These are phyloP conservation scores for Riptortus pedestris DNA, from an alignment of 1,140 invertebrate genomes.

Conservation along the genomic window DNA sequence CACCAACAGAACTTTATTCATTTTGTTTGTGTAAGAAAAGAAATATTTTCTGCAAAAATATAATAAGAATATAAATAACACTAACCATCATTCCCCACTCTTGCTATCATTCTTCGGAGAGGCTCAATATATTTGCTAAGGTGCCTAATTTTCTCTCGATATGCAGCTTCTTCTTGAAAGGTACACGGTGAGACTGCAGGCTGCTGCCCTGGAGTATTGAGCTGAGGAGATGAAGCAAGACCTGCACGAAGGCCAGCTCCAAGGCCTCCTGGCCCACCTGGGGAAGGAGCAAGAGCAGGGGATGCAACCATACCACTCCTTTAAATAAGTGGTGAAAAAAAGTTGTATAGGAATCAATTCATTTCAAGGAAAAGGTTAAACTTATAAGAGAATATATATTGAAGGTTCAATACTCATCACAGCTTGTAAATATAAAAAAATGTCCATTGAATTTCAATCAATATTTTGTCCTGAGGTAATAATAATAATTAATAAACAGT, in stretches of 20 bases:
- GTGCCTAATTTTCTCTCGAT: slow-evolving; percentile 82
- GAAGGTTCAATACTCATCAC: too few species aligned
- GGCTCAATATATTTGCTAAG: slow-evolving; percentile 89
- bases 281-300: slow-evolving; percentile 59
- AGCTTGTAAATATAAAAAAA: too few species aligned
- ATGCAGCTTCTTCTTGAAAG: slow-evolving; percentile 70
- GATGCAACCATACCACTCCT: slow-evolving; percentile 48
- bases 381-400: too few species aligned
- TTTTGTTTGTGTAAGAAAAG: too few species aligned
- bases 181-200: slow-evolving; percentile 53
- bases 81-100: slow-evolving; percentile 72
- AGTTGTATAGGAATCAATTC: background rate
- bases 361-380: background rate
- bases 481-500: too few species aligned
- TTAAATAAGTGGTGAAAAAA: background rate
- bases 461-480: too few species aligned
- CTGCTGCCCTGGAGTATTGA: slow-evolving; percentile 64
- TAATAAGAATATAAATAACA: too few species aligned
- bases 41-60: too few species aligned
- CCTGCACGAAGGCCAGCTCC: slow-evolving; percentile 42
- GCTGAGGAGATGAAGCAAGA: slow-evolving; percentile 63
- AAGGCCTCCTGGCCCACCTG: slow-evolving; percentile 39
- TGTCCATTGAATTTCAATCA: too few species aligned
- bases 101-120: slow-evolving; percentile 71
- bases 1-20: too few species aligned